phyloP scores from a whole-genome alignment of 2,797 vertebrate species.

The Triplophysa bombifrons region DNA sequence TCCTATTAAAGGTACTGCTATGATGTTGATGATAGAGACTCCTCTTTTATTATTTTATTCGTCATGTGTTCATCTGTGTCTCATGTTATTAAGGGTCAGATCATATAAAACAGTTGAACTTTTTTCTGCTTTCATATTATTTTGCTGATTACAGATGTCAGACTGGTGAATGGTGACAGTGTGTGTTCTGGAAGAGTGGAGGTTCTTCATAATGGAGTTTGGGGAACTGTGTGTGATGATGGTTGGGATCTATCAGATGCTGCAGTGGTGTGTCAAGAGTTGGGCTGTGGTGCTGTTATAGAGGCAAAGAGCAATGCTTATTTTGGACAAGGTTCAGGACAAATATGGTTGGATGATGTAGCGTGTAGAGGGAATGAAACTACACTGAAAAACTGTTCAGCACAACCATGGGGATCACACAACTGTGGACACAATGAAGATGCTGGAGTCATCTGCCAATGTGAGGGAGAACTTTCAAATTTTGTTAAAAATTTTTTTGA shows the following conservation, averaged over 20 bases:
- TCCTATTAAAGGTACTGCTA: too few relatives aligned
- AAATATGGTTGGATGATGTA: background rate
- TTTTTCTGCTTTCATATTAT: background rate
- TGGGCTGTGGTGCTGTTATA: background rate
- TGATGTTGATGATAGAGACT: background rate
- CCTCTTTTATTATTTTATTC: too few relatives aligned
- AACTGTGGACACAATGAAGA: background rate
- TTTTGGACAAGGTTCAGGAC: background rate
- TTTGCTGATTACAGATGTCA: background rate
- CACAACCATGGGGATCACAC: background rate
- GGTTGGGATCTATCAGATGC: background rate
- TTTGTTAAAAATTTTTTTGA: too few relatives aligned
- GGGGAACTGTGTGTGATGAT: conserved; percentile 2
- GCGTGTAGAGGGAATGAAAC: background rate
- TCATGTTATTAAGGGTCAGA: too few relatives aligned
- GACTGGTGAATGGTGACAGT: background rate
- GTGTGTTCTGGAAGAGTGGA: background rate
- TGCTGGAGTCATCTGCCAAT: background rate
- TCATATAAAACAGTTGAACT: background rate
- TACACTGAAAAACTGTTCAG: background rate
- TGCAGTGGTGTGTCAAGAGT: background rate
- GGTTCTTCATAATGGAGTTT: background rate
- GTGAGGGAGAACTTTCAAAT: background rate
- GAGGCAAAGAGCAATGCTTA: background rate
- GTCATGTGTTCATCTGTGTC: too few relatives aligned